phyloP scores from a whole-genome alignment of 2,888 invertebrate genomes.

The Gasteruption jaculator region DNA sequence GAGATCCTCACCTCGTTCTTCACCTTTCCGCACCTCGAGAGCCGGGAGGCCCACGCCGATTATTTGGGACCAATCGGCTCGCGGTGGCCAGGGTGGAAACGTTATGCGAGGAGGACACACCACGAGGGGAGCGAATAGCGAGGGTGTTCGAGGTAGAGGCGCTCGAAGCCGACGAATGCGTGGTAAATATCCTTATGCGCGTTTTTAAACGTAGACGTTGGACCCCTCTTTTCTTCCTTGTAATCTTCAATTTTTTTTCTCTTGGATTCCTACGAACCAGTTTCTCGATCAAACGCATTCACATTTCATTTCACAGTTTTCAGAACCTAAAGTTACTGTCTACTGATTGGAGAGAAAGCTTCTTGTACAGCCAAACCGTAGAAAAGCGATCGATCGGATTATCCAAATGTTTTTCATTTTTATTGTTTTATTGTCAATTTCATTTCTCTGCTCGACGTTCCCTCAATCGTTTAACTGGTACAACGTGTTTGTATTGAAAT shows the following conservation, averaged over 20 bases:
- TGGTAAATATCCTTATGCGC: conserved; percentile 29
- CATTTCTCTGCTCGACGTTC: too few species aligned
- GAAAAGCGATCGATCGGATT: too few species aligned
- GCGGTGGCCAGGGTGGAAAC: conserved; percentile 35
- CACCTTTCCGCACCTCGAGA: conserved; percentile 41
- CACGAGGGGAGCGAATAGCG: conserved; percentile 32
- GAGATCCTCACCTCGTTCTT: conserved; percentile 42
- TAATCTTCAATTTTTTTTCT: background rate
- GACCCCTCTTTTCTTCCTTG: background rate
- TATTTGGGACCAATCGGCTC: conserved; percentile 55
- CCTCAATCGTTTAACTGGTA: too few species aligned
- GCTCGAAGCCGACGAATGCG: conserved; percentile 39
- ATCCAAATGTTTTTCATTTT: too few species aligned
- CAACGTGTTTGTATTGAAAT: too few species aligned
- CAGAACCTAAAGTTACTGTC: too few species aligned
- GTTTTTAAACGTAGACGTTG: conserved; percentile 16
- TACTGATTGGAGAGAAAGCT: too few species aligned
- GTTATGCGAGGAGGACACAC: conserved; percentile 33
- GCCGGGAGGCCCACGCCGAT: conserved; percentile 61
- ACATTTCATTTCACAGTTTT: too few species aligned
- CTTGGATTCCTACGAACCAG: too few species aligned
- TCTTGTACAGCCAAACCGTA: too few species aligned
- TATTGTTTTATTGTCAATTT: too few species aligned
- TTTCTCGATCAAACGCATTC: too few species aligned
- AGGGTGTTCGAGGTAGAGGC: conserved; percentile 35